Evolutionary conservation across 1,140 invertebrate species (phyloP), one percentile per base, ranked within the genome.

Genomic region (Aphelinus certus): DNA sequence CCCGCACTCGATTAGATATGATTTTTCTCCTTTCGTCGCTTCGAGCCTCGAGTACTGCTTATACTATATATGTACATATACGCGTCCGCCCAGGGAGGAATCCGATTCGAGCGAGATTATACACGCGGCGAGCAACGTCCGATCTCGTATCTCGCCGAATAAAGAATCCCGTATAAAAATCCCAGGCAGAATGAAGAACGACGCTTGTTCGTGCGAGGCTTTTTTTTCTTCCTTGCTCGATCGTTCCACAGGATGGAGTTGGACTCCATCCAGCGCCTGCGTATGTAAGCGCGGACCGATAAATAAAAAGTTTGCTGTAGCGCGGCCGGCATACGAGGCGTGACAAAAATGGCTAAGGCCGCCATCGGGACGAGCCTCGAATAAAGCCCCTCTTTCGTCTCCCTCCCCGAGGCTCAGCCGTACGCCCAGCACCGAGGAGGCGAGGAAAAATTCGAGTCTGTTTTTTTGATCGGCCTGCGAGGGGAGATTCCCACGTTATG

Each of bases 331-430:
- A 9, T 9, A 26, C 51, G 9, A 53, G 4, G 73, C 65, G 66
- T 63, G 66, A 74, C 64, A 63, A 74, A 69, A 74, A 74, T 74
- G 72, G 57, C 71, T 26, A 49, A 65, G 71, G 26, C 57, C 49
- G 55, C 26, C 67, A 49, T 58, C 46, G 53, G 47, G 56, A 64
- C 61, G 70, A 71, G 70, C 7, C 70, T 55, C 70, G 58, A 61
- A 71, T 71, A 71, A 71, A 71, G 60, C 49, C n/a, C 9, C 63
- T 26, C 26, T 26, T 26, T 53, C 51, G 51, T 53, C 51, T 9
- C 9, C 51, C 51, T 6, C 51, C 4, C 51, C 51, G 9, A 53
- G 4, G 51, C 51, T 4, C 4, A 53, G 4, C 51, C 51, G 9
- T 53, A 53, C 9, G 9, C 51, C 9, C 3, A 43, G 42, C 42